Conservation (phyloP, 23 tunicate genomes). For the Clavelina lepadiformis region DNA sequence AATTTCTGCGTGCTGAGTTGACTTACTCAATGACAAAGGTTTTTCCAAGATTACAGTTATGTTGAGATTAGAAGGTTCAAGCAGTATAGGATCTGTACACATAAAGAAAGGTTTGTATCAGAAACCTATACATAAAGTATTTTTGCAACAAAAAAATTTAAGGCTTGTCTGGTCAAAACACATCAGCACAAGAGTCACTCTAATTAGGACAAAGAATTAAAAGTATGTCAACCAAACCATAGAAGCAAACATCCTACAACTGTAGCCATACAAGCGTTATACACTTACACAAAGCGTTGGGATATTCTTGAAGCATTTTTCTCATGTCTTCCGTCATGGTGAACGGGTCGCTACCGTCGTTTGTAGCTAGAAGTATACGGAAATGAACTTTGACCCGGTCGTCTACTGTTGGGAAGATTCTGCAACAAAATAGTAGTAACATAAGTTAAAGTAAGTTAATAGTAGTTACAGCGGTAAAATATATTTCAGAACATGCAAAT, state of each 20-base stretch:
- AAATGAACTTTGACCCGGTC: conserved; percentile 40
- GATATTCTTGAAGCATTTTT: background rate
- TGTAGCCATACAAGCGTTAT: background rate
- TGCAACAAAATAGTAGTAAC: conserved; percentile 5
- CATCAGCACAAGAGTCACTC: too few species aligned
- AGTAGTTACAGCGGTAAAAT: too few species aligned
- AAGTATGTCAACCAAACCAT: background rate
- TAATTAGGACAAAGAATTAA: too few species aligned
- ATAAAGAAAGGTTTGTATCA: background rate
- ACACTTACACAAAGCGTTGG: conserved; percentile 3
- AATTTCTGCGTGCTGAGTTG: background rate
- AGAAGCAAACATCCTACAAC: background rate
- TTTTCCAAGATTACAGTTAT: background rate
- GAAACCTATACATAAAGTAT: background rate
- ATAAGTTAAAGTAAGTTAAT: too few species aligned
- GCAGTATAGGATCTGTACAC: conserved; percentile 1
- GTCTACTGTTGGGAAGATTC: conserved; percentile 23
- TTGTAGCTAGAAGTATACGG: conserved; percentile 20
- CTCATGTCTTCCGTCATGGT: conserved; percentile 33
- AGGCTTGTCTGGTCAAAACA: too few species aligned
- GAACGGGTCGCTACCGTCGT: conserved; percentile 70
- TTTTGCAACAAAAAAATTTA: background rate
- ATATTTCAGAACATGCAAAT: too few species aligned
- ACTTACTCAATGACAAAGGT: conserved; percentile 1
- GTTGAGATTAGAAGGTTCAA: conserved; percentile 6